Evolutionary conservation across 1,140 invertebrate genomes (phyloP).

Genomic region (Contarinia nasturtii): DNA sequence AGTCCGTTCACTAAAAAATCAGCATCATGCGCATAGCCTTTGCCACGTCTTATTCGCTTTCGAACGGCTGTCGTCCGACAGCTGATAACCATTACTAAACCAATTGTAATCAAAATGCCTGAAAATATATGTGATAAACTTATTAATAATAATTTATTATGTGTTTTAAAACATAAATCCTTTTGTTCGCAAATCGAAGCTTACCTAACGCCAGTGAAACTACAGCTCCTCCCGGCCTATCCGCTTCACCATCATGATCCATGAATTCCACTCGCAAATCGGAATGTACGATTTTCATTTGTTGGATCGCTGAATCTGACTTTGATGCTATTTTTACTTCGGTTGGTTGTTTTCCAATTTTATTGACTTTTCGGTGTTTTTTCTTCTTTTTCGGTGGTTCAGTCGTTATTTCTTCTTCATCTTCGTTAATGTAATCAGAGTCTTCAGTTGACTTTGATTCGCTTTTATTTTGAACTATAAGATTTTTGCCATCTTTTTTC

Average conservation of each 20-base stretch:
- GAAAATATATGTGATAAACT: constrained; percentile 4
- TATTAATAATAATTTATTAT: neutral
- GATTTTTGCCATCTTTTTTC: constrained; percentile 10
- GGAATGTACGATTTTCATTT: constrained; percentile 12
- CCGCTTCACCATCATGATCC: constrained; percentile 37
- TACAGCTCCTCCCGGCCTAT: constrained; percentile 58
- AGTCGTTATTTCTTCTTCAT: constrained; percentile 20
- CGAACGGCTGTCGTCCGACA: constrained; percentile 61
- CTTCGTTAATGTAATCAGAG: constrained; percentile 9
- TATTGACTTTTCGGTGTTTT: constrained; percentile 11
- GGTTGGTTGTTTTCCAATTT: constrained; percentile 10
- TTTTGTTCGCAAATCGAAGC: neutral
- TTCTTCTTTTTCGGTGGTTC: constrained; percentile 13
- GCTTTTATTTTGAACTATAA: constrained; percentile 12
- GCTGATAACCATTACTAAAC: constrained; percentile 59
- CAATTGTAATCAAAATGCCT: constrained; percentile 32
- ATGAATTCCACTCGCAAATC: constrained; percentile 16
- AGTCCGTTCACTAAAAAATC: constrained; percentile 95
- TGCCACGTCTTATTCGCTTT: constrained; percentile 49
- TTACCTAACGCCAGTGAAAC: constrained; percentile 59
- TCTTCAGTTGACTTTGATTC: constrained; percentile 2
- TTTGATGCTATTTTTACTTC: neutral
- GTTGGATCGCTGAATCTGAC: constrained; percentile 7
- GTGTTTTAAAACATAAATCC: neutral
- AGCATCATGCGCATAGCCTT: constrained; percentile 78